Conservation (phyloP, 2,888 invertebrate genomes). For the Phaonia tiefii region DNA sequence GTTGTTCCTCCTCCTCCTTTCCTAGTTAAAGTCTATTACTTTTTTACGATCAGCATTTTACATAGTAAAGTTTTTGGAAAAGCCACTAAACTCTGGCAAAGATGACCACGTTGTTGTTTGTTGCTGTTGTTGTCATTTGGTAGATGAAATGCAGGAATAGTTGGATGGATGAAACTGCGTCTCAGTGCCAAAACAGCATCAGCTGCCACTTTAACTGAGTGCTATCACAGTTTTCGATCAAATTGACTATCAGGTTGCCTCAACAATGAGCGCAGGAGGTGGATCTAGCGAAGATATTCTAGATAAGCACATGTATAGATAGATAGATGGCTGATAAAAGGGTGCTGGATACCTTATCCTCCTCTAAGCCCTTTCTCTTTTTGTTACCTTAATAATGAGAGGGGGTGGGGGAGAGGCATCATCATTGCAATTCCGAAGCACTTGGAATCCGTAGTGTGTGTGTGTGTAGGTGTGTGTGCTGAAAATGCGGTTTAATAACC, state of each 20-base stretch:
- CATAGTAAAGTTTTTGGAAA: slow-evolving; percentile 28
- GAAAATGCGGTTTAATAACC: slow-evolving; percentile 79
- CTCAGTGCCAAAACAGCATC: slow-evolving; percentile 55
- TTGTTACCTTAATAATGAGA: slow-evolving; percentile 25
- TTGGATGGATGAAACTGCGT: slow-evolving; percentile 18
- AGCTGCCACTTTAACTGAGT: slow-evolving; percentile 64
- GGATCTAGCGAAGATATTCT: not conserved
- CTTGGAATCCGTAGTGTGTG: no score
- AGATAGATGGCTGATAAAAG: slow-evolving; percentile 19
- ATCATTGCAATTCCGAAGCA: no score
- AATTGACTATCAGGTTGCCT: slow-evolving; percentile 76
- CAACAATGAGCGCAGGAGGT: slow-evolving; percentile 27
- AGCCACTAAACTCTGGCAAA: slow-evolving; percentile 1
- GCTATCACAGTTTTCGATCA: slow-evolving; percentile 79
- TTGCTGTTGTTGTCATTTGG: not conserved
- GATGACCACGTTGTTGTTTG: slow-evolving; percentile 9
- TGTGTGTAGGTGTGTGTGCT: slow-evolving; percentile 61
- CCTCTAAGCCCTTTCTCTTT: slow-evolving; percentile 27
- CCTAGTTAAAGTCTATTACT: slow-evolving; percentile 63
- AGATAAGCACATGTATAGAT: slow-evolving; percentile 38
- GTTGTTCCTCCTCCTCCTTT: not conserved
- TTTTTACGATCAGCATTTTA: slow-evolving; percentile 58
- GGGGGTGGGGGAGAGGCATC: not conserved
- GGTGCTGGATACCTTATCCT: slow-evolving; percentile 7
- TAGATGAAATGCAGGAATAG: no score